These are phyloP conservation scores for Stegodyphus mimosarum DNA, from an alignment of 1,140 invertebrate species.

Conservation along the genomic window DNA sequence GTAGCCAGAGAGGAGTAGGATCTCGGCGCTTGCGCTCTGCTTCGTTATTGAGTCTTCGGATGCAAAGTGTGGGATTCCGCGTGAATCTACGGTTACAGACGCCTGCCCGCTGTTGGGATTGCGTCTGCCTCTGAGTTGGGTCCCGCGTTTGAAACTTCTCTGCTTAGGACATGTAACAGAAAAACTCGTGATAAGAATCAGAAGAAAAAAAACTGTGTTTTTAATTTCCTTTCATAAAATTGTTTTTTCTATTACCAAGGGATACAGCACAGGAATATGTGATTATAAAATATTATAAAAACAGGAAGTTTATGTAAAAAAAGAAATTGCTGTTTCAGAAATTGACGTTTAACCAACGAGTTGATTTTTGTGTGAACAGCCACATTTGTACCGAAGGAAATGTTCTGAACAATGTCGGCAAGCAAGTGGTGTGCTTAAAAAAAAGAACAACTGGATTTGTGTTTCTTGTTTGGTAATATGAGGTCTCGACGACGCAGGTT, in stretches of 20 bases:
- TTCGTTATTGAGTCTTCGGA: background rate
- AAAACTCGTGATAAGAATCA: background rate
- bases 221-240: background rate
- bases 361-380: background rate
- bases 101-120: background rate
- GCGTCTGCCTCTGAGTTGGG: background rate
- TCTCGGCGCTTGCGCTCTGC: background rate
- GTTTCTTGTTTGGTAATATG: constrained; percentile 20
- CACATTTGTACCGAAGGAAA: background rate
- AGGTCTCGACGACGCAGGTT: constrained; percentile 9
- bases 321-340: too few relatives aligned
- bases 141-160: background rate
- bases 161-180: background rate
- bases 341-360: background rate
- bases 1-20: constrained; percentile 1
- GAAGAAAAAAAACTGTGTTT: background rate
- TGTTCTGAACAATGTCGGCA: too few relatives aligned
- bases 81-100: constrained; percentile 8
- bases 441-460: too few relatives aligned
- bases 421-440: background rate
- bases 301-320: too few relatives aligned
- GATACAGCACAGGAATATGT: background rate
- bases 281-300: background rate
- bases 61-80: background rate
- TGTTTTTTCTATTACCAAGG: background rate